phyloP scores from a whole-genome alignment of 2,113 vertebrate genomes.

The Cromileptes altivelis region DNA sequence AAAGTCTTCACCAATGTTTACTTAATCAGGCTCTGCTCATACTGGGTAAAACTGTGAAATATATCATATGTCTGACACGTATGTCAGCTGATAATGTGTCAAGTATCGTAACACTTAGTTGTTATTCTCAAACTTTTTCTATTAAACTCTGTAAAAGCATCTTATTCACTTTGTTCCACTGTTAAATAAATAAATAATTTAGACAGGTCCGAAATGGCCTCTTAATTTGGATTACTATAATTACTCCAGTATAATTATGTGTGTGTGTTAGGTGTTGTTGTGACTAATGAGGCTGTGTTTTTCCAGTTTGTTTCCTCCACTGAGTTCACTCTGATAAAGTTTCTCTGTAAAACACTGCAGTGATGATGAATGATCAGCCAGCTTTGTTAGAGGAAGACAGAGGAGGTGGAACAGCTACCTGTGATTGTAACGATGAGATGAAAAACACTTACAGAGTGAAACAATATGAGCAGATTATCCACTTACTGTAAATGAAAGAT shows the following conservation, averaged over 20 bases:
- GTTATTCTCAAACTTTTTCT: background rate
- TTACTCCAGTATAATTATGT: too few species aligned
- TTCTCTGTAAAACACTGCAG: background rate
- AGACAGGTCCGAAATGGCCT: too few species aligned
- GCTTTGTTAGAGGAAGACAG: background rate
- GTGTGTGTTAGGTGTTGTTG: too few species aligned
- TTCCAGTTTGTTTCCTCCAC: background rate
- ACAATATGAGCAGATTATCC: too few species aligned
- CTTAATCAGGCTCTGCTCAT: background rate
- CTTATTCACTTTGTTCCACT: too few species aligned
- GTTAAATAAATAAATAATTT: too few species aligned
- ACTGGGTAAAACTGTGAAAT: background rate
- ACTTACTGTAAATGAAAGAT: too few species aligned
- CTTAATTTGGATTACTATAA: too few species aligned
- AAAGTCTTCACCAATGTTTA: background rate
- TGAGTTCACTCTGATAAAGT: background rate
- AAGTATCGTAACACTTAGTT: background rate
- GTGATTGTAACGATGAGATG: background rate
- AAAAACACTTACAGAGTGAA: background rate
- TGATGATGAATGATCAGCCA: background rate
- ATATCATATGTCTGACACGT: too few species aligned
- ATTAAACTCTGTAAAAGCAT: too few species aligned
- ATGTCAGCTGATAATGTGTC: background rate
- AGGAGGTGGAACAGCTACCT: slow-evolving; percentile 6
- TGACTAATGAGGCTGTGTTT: too few species aligned